Conservation (phyloP, 2,888 invertebrate species). For the Acleris holmiana region DNA sequence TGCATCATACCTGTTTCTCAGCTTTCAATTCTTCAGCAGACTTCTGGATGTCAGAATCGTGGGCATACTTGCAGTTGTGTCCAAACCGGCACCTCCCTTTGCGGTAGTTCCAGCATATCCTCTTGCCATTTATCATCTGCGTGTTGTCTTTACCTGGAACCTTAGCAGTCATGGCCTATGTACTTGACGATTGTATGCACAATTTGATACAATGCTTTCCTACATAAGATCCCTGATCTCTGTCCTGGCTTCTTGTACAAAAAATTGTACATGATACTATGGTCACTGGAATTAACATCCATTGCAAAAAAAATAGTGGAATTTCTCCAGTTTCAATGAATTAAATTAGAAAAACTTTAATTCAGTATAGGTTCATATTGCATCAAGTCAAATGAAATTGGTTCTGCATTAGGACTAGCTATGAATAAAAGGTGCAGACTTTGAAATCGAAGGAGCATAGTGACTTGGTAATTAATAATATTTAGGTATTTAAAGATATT, state of each 20-base stretch:
- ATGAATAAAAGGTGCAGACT: too few relatives aligned
- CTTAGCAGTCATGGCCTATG: slow-evolving; percentile 83
- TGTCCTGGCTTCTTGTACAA: background rate
- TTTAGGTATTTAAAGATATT: too few relatives aligned
- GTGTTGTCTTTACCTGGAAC: slow-evolving; percentile 88
- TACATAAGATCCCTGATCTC: slow-evolving; percentile 12
- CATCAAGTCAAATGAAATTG: background rate
- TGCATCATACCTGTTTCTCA: slow-evolving; percentile 73
- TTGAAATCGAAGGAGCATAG: too few relatives aligned
- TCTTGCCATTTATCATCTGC: slow-evolving; percentile 93
- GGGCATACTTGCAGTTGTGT: slow-evolving; percentile 95
- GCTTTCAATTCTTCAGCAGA: slow-evolving; percentile 83
- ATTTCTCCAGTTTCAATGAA: too few relatives aligned
- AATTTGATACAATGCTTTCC: slow-evolving; percentile 56
- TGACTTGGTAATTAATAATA: too few relatives aligned
- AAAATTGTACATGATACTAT: background rate
- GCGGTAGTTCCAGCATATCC: slow-evolving; percentile 96
- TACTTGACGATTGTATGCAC: slow-evolving; percentile 82
- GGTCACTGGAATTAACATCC: too few relatives aligned
- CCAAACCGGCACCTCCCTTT: slow-evolving; percentile 96
- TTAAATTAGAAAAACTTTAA: background rate
- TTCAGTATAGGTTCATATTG: background rate
- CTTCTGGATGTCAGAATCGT: slow-evolving; percentile 93
- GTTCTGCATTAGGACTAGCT: too few relatives aligned
- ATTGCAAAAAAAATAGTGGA: too few relatives aligned